These are phyloP conservation scores for Chlorops oryzae DNA, from an alignment of 1,140 invertebrate species.

Conservation along the genomic window DNA sequence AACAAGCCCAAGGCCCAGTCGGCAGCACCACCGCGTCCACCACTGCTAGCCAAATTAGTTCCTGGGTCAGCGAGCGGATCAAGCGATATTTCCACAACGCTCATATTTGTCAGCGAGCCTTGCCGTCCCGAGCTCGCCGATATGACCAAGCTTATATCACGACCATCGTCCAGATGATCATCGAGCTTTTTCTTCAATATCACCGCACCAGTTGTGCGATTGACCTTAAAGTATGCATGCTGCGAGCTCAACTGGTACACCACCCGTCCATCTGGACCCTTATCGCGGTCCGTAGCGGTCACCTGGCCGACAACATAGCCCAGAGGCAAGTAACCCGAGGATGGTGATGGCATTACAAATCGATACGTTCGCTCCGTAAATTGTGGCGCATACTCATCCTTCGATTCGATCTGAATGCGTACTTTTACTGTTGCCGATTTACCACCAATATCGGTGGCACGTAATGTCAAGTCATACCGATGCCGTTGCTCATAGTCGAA, in stretches of 20 bases:
- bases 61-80: constrained; percentile 61
- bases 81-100: constrained; percentile 75
- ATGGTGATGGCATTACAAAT: constrained; percentile 67
- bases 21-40: constrained; percentile 56
- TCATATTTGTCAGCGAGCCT: constrained; percentile 76
- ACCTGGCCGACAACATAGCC: constrained; percentile 82
- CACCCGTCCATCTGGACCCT: constrained; percentile 83
- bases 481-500: constrained; percentile 84
- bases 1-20: constrained; percentile 83
- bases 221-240: constrained; percentile 84
- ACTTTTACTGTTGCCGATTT: constrained; percentile 69
- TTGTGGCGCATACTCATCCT: constrained; percentile 87
- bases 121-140: constrained; percentile 82
- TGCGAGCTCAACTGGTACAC: constrained; percentile 81
- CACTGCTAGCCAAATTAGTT: constrained; percentile 52
- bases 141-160: constrained; percentile 71
- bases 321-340: constrained; percentile 56
- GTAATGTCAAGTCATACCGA: constrained; percentile 75
- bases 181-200: constrained; percentile 73
- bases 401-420: constrained; percentile 78
- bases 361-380: constrained; percentile 83
- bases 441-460: constrained; percentile 78
- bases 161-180: constrained; percentile 54
- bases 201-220: constrained; percentile 81
- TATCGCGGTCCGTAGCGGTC: constrained; percentile 81